Conservation (phyloP, 2,113 vertebrate species). For the Lipotes vexillifer region DNA sequence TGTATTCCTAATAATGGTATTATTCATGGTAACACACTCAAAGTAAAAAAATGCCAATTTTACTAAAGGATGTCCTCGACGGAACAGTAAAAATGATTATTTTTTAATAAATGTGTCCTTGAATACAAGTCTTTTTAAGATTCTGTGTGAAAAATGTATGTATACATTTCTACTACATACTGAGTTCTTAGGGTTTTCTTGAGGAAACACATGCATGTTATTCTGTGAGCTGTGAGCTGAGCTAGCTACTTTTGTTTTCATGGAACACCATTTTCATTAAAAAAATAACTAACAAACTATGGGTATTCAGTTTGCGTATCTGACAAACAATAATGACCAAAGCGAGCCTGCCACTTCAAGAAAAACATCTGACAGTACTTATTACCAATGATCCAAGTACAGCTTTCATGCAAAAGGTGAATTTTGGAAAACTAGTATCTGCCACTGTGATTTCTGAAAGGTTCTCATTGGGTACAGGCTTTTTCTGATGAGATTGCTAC, state of each 20-base stretch:
- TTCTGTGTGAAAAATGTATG: not conserved
- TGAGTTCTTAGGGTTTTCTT: rapidly evolving
- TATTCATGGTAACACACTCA: rapidly evolving
- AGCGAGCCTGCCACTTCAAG: not conserved
- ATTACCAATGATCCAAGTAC: rapidly evolving
- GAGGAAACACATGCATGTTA: rapidly evolving
- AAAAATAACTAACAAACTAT: not conserved
- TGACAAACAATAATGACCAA: not conserved
- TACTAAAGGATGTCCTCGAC: rapidly evolving
- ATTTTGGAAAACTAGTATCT: not conserved
- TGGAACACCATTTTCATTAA: rapidly evolving
- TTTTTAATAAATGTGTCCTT: not conserved
- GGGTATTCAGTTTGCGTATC: not conserved
- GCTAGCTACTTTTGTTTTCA: not conserved
- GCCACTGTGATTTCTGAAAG: not conserved
- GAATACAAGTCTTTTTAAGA: not conserved
- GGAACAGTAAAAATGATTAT: not conserved
- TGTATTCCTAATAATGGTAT: rapidly evolving
- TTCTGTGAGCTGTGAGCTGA: not conserved
- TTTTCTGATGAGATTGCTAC: not conserved
- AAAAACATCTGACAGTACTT: not conserved
- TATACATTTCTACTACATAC: rapidly evolving
- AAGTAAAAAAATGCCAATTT: not conserved
- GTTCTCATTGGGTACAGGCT: not conserved
- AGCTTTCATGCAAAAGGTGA: not conserved